Evolutionary conservation across 2,797 vertebrate species (phyloP).

Genomic region (Balearica regulorum): DNA sequence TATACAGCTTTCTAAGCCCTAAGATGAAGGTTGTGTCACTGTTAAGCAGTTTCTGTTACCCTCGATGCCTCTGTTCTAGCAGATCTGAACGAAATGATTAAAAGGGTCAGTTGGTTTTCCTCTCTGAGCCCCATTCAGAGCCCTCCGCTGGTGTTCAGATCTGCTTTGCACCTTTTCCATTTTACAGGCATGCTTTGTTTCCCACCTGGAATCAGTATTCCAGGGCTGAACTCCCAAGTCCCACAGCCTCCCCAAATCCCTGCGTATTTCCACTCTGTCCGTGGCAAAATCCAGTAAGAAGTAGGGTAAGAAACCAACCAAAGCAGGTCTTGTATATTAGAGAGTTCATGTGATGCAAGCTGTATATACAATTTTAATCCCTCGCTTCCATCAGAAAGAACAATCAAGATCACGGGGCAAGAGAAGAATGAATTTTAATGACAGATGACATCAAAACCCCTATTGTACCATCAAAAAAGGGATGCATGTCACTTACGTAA

Average conservation of each 20-base stretch:
- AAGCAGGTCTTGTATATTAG: neutral
- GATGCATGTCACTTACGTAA: neutral
- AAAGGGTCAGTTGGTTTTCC: neutral
- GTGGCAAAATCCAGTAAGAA: neutral
- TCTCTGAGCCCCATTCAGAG: neutral
- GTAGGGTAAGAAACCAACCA: neutral
- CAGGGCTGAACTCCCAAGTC: too few species aligned
- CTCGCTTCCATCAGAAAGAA: neutral
- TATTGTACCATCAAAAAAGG: neutral
- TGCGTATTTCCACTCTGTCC: accelerated
- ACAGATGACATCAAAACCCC: neutral
- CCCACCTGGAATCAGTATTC: too few species aligned
- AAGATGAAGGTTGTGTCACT: neutral
- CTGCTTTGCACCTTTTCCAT: neutral
- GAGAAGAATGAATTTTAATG: neutral
- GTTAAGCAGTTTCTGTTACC: neutral
- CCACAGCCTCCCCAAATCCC: neutral
- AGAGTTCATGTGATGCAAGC: neutral
- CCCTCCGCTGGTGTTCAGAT: neutral
- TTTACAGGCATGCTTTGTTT: accelerated
- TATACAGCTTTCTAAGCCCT: neutral
- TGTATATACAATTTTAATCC: neutral
- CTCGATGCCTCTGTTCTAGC: neutral
- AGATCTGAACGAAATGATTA: neutral
- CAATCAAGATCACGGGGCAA: neutral